Conservation (phyloP, 2,113 vertebrate species). For the Nothoprocta perdicaria region DNA sequence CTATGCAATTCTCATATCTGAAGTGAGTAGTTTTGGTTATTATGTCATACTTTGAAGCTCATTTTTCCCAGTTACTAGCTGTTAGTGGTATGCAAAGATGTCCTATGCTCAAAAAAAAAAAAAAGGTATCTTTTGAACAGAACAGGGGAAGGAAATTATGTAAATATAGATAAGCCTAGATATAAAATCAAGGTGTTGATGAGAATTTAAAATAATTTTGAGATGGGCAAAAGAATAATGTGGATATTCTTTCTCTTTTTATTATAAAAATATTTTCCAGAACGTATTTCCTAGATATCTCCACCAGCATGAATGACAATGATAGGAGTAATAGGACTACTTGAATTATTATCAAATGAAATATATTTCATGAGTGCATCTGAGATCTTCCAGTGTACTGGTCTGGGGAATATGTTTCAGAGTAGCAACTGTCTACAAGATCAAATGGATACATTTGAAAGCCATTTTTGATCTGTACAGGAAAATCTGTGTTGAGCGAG, state of each 20-base stretch:
- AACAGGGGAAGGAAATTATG: neutral
- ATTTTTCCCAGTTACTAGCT: neutral
- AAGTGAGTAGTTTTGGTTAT: neutral
- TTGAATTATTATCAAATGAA: neutral
- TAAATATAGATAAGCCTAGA: neutral
- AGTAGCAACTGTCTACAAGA: neutral
- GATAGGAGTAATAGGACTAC: neutral
- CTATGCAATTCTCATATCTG: neutral
- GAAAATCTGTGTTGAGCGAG: neutral
- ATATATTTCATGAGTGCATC: neutral
- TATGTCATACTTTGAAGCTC: neutral
- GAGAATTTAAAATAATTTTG: neutral
- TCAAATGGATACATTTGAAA: neutral
- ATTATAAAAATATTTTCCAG: neutral
- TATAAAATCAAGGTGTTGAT: neutral
- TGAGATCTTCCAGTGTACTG: neutral
- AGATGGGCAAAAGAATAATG: neutral
- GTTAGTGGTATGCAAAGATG: neutral
- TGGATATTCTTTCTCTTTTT: neutral
- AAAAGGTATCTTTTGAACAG: neutral
- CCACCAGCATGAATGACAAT: neutral
- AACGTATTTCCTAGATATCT: neutral
- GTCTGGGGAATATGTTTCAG: neutral
- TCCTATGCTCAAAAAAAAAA: neutral
- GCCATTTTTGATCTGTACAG: neutral